A percentile compares a stretch with the other conserved stretches of the same genome.
phyloP scores from a whole-genome alignment of 2,888 invertebrate genomes.

The Catocala sponsa region DNA sequence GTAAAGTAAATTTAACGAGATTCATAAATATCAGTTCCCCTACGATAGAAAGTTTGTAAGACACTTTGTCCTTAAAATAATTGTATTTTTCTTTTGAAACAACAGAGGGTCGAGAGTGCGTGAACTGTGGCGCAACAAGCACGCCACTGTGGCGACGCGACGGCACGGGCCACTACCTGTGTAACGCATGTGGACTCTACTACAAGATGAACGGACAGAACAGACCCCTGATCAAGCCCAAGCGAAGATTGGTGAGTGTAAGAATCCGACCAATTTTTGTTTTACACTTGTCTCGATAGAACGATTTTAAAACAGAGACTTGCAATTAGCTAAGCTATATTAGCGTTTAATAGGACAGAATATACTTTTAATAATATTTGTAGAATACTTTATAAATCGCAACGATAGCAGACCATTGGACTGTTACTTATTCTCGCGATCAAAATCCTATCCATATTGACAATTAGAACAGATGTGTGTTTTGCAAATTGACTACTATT shows the following conservation, averaged over 20 bases:
- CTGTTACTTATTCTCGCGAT: too few species aligned
- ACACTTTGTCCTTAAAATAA: constrained; percentile 3
- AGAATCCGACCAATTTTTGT: constrained; percentile 87
- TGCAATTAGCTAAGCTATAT: not conserved
- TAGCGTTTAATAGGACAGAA: not conserved
- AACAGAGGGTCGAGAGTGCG: constrained; percentile 98
- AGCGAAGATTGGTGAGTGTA: constrained; percentile 99
- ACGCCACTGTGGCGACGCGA: constrained; percentile 99
- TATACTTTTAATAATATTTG: too few species aligned
- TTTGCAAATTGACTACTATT: too few species aligned
- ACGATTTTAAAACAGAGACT: constrained; percentile 22
- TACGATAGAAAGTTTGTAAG: not conserved
- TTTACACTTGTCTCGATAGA: constrained; percentile 49
- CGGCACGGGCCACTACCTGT: constrained; percentile 98
- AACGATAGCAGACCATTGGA: too few species aligned
- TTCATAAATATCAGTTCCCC: not conserved
- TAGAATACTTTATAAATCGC: too few species aligned
- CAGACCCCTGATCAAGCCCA: constrained; percentile 99
- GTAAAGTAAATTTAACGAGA: too few species aligned
- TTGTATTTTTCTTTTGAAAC: constrained; percentile 12
- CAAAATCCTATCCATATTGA: too few species aligned
- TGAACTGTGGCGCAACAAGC: constrained; percentile 99
- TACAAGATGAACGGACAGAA: constrained; percentile 99
- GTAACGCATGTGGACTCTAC: constrained; percentile 99
- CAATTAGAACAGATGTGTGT: too few species aligned